phyloP scores from a whole-genome alignment of 1,140 invertebrate species.

The Ruditapes philippinarum region DNA sequence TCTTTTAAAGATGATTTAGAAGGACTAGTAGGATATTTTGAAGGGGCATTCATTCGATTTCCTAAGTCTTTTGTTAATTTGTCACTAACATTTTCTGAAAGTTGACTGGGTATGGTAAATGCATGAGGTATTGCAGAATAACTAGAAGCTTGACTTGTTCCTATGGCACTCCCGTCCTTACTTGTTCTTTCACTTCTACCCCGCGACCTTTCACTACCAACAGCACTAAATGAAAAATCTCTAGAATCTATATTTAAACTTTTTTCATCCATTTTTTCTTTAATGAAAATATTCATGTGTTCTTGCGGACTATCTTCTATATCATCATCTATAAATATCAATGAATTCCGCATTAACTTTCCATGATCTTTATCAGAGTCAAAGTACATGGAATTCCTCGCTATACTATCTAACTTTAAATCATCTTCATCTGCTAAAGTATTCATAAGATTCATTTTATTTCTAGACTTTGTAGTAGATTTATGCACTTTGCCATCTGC shows the following conservation, averaged over 20 bases:
- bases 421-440: constrained; percentile 83
- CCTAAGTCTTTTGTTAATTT: constrained; percentile 82
- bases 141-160: background rate
- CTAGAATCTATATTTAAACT: constrained; percentile 50
- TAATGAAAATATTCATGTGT: constrained; percentile 40
- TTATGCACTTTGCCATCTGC: constrained; percentile 72
- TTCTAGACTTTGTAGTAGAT: constrained; percentile 65
- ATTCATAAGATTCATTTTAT: constrained; percentile 73
- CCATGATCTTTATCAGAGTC: constrained; percentile 76
- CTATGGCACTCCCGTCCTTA: constrained; percentile 37
- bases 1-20: constrained; percentile 80
- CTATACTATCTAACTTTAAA: constrained; percentile 79
- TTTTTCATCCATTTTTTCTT: constrained; percentile 64
- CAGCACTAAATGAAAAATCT: constrained; percentile 52
- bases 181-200: constrained; percentile 15
- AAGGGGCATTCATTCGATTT: constrained; percentile 80
- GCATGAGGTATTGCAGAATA: constrained; percentile 63
- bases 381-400: constrained; percentile 79
- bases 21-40: constrained; percentile 74
- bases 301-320: constrained; percentile 72
- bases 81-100: constrained; percentile 73
- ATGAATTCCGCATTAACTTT: constrained; percentile 74
- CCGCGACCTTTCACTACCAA: constrained; percentile 43
- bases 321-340: constrained; percentile 81
- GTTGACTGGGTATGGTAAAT: constrained; percentile 80